phyloP scores from a whole-genome alignment of 2,113 vertebrate species.

The Chamaea fasciata region DNA sequence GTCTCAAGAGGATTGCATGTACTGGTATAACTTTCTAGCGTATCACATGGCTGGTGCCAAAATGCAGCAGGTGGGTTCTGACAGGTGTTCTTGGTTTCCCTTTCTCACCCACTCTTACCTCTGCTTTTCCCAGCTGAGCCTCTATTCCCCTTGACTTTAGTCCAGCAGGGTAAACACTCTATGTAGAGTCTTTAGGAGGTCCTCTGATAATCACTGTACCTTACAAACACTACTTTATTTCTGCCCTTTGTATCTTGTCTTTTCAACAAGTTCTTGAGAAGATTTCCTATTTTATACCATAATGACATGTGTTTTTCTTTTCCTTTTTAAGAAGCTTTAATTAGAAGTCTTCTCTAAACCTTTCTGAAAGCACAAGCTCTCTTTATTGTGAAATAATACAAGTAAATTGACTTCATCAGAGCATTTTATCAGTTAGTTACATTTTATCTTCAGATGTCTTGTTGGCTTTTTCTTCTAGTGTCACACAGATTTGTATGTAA shows the following conservation, averaged over 20 bases:
- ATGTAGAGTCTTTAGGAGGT: background rate
- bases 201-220: background rate
- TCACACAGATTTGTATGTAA: background rate
- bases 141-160: background rate
- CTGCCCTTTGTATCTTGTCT: background rate
- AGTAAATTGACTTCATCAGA: background rate
- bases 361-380: background rate
- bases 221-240: background rate
- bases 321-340: background rate
- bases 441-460: background rate
- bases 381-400: background rate
- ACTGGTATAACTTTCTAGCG: constrained; percentile 90
- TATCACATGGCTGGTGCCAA: constrained; percentile 91
- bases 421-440: background rate
- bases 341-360: background rate
- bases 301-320: background rate
- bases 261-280: background rate
- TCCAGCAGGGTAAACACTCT: background rate
- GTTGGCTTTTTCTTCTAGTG: background rate
- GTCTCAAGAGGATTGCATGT: constrained; percentile 84
- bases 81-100: background rate
- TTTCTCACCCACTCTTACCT: background rate
- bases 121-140: background rate
- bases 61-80: constrained; percentile 81
- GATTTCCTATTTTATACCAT: background rate